phyloP scores from a whole-genome alignment of 2,797 vertebrate species.

The Myiotriccus ornatus region DNA sequence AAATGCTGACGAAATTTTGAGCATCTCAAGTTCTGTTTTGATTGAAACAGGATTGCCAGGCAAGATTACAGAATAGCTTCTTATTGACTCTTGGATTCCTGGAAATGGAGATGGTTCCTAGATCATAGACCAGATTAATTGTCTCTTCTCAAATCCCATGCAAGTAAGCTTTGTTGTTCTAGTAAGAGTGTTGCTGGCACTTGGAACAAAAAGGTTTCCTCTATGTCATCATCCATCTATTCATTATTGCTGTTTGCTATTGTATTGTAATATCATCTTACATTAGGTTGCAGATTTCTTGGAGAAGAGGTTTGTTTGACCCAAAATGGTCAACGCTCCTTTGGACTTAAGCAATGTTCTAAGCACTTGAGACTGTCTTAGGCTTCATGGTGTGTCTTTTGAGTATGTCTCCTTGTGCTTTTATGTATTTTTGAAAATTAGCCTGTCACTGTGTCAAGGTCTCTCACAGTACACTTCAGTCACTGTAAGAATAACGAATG shows the following conservation, averaged over 20 bases:
- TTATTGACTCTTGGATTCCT: background rate
- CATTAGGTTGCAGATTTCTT: background rate
- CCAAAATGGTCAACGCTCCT: rapidly evolving
- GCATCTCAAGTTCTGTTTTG: background rate
- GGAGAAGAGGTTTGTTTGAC: background rate
- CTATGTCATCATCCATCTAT: background rate
- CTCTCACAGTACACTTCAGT: background rate
- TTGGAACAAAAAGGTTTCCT: background rate
- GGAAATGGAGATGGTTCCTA: background rate
- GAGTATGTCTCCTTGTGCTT: background rate
- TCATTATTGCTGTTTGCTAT: background rate
- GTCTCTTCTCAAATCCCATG: background rate
- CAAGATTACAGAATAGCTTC: background rate
- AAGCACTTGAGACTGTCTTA: background rate
- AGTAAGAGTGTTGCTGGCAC: background rate
- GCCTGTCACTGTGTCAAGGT: background rate
- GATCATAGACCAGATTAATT: background rate
- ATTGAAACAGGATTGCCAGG: background rate
- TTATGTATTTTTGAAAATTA: background rate
- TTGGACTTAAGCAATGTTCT: background rate
- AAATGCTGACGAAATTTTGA: background rate
- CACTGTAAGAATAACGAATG: background rate
- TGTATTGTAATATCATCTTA: rapidly evolving
- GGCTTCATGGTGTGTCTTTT: background rate
- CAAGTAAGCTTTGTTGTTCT: background rate